Evolutionary conservation across 2,113 vertebrate genomes (phyloP).

Genomic region (Riparia riparia): DNA sequence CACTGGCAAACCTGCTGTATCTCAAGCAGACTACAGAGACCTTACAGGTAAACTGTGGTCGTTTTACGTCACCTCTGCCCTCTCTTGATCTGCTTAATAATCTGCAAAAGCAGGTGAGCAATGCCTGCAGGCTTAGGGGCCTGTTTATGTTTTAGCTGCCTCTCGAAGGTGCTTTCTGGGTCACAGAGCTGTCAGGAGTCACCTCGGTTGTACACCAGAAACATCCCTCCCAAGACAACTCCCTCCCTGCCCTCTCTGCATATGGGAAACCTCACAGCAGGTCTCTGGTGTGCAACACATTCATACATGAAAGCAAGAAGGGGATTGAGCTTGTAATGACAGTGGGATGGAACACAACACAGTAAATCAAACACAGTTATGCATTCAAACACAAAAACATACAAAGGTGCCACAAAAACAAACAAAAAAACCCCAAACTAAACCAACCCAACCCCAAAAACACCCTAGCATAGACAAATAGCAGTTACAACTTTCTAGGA

Average conservation of each 20-base stretch:
- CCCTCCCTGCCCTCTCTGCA: fast-evolving
- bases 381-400: neutral
- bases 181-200: neutral
- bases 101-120: neutral
- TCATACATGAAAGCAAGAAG: fast-evolving
- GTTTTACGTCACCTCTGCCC: neutral
- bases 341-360: neutral
- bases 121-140: neutral
- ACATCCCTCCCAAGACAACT: neutral
- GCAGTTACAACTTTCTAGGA: neutral
- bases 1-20: neutral
- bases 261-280: fast-evolving
- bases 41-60: neutral
- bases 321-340: neutral
- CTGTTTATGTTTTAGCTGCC: neutral
- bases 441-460: neutral
- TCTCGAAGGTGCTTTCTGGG: neutral
- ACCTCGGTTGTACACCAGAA: neutral
- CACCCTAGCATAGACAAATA: neutral
- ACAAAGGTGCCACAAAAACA: neutral
- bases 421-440: too few relatives aligned
- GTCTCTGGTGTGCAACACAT: neutral
- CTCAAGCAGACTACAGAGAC: neutral
- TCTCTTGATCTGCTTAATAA: neutral
- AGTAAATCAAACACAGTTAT: neutral